Conservation (phyloP, 1,140 invertebrate genomes). For the Sitophilus oryzae region DNA sequence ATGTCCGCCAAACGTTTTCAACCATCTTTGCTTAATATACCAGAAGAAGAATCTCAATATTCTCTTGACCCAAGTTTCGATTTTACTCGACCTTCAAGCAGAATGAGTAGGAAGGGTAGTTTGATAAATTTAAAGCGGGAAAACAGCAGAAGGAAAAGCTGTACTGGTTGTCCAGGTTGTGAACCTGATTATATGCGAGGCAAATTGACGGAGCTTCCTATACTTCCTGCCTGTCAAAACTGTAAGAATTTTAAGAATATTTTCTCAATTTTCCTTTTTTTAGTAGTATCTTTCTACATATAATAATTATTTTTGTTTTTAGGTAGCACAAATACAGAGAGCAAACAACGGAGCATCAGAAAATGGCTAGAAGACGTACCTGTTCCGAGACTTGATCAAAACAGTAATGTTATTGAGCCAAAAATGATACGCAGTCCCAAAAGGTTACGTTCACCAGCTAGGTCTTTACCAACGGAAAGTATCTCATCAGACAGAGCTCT, state of each 20-base stretch:
- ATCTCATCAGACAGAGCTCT: slow-evolving; percentile 30
- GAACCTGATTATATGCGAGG: slow-evolving; percentile 43
- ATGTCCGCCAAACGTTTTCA: slow-evolving; percentile 74
- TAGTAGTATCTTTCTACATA: background rate
- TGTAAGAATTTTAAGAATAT: slow-evolving; percentile 39
- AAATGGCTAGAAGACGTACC: slow-evolving; percentile 75
- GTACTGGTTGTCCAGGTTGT: slow-evolving; percentile 62
- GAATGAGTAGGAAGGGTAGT: slow-evolving; percentile 51
- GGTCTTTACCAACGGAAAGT: slow-evolving; percentile 31
- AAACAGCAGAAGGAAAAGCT: slow-evolving; percentile 51
- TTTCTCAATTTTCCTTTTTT: background rate
- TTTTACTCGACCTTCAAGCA: slow-evolving; percentile 42
- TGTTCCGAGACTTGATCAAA: slow-evolving; percentile 20
- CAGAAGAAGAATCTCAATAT: slow-evolving; percentile 63
- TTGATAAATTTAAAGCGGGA: slow-evolving; percentile 52
- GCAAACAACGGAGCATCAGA: slow-evolving; percentile 63
- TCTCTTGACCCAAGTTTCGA: slow-evolving; percentile 46
- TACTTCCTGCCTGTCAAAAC: slow-evolving; percentile 47
- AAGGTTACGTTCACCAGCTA: slow-evolving; percentile 36
- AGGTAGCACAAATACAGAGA: slow-evolving; percentile 44
- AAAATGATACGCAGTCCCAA: slow-evolving; percentile 12
- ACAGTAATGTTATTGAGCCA: background rate
- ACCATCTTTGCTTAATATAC: slow-evolving; percentile 71
- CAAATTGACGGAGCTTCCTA: slow-evolving; percentile 44
- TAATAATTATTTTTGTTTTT: slow-evolving; percentile 27